A percentile compares a stretch with the other conserved stretches of the same genome.
Conservation (phyloP, 2,113 vertebrate species). For the Damaliscus lunatus region DNA sequence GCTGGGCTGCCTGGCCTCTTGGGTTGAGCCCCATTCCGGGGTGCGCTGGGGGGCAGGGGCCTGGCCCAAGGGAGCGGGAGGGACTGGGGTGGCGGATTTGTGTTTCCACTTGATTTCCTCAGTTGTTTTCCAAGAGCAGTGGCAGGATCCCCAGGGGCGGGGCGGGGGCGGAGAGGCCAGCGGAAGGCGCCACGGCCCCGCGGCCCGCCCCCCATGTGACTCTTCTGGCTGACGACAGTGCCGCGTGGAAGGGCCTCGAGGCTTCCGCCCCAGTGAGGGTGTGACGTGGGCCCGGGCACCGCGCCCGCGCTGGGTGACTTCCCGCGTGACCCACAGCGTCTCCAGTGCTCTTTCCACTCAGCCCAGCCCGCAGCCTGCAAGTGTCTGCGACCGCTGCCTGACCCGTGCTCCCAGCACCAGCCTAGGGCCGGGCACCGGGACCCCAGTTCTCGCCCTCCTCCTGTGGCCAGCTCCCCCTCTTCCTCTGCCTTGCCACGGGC, state of each 20-base stretch:
- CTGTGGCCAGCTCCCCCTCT: background rate
- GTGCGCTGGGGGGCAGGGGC: background rate
- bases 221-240: constrained; percentile 36
- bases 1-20: background rate
- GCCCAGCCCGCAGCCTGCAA: background rate
- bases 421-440: background rate
- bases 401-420: background rate
- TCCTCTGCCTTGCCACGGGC: background rate
- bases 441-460: background rate
- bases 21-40: background rate
- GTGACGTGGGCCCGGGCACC: constrained; percentile 47
- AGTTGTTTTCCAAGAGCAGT: constrained; percentile 70
- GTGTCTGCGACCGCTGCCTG: background rate
- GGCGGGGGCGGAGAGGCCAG: constrained; percentile 29
- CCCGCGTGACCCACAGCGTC: constrained; percentile 49
- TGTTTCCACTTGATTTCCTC: constrained; percentile 79
- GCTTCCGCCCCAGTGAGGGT: constrained; percentile 53
- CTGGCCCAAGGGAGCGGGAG: constrained; percentile 37
- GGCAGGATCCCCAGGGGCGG: constrained; percentile 46
- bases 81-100: constrained; percentile 46
- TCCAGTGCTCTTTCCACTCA: background rate
- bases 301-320: constrained; percentile 12
- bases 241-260: constrained; percentile 66
- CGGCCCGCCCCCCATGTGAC: constrained; percentile 75
- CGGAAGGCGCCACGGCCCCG: constrained; percentile 22